phyloP scores from a whole-genome alignment of 37 sponge, comb jelly and placozoan species.

The Oopsacas minuta region DNA sequence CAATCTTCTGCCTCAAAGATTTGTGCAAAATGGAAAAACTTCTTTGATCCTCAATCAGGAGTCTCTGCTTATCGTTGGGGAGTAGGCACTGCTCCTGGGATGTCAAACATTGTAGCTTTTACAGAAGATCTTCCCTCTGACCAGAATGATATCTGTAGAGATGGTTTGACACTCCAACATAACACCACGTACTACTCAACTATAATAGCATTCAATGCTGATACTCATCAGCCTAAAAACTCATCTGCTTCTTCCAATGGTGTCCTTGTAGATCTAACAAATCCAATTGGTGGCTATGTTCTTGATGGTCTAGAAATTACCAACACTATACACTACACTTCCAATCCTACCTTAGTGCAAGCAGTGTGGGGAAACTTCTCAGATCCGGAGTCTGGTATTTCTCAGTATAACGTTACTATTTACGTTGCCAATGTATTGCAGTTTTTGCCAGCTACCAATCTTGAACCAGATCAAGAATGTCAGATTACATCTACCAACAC shows the following conservation, averaged over 20 bases:
- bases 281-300: conserved; percentile 35
- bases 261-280: conserved; percentile 47
- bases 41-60: conserved; percentile 50
- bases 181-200: conserved; percentile 54
- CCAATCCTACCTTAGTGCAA: conserved; percentile 25
- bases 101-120: not conserved
- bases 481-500: not conserved
- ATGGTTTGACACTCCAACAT: conserved; percentile 23
- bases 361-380: conserved; percentile 44
- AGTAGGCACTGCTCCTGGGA: not conserved
- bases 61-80: conserved; percentile 36
- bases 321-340: conserved; percentile 28
- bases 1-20: conserved; percentile 19
- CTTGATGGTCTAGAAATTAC: conserved; percentile 22
- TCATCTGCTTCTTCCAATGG: conserved; percentile 19
- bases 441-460: not conserved
- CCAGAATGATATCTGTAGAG: conserved; percentile 23
- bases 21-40: conserved; percentile 47
- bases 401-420: conserved; percentile 32
- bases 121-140: not conserved
- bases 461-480: not conserved
- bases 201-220: conserved; percentile 31
- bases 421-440: not conserved
- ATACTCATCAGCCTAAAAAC: conserved; percentile 38
- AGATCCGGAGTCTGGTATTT: conserved; percentile 58